Evolutionary conservation across 2,113 vertebrate species (phyloP).

Genomic region (Oreochromis aureus): DNA sequence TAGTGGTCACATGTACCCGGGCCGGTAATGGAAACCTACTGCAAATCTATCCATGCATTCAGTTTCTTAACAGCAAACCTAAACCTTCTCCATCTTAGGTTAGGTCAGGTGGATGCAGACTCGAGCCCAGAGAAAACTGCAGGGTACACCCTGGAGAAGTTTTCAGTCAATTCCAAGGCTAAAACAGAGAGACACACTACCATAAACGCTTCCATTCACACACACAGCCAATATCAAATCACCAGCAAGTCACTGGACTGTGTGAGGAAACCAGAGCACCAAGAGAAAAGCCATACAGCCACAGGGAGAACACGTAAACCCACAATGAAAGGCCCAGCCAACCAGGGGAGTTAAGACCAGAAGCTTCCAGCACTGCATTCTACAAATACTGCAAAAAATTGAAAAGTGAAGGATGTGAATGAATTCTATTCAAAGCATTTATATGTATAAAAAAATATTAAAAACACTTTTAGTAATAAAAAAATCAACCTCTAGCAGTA

Average conservation of each 20-base stretch:
- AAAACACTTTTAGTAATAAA: background rate
- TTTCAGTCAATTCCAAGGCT: background rate
- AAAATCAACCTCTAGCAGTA: background rate
- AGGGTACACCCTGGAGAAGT: background rate
- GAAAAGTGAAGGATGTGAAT: background rate
- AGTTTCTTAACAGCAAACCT: background rate
- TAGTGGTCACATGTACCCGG: constrained; percentile 8
- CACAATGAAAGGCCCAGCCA: background rate
- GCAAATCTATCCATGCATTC: background rate
- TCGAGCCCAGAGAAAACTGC: background rate
- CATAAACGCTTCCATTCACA: background rate
- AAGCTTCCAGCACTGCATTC: background rate
- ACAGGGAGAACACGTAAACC: background rate
- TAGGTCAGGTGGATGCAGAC: background rate
- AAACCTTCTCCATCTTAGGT: background rate
- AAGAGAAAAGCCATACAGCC: background rate
- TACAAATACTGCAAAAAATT: background rate
- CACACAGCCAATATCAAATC: background rate
- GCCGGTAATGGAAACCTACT: background rate
- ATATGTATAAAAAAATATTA: background rate
- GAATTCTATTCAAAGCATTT: background rate
- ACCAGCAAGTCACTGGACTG: background rate
- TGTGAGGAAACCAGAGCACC: background rate
- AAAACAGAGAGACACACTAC: background rate
- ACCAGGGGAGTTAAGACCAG: background rate